phyloP scores from a whole-genome alignment of 2,888 invertebrate species.

The Coelinius sp. region DNA sequence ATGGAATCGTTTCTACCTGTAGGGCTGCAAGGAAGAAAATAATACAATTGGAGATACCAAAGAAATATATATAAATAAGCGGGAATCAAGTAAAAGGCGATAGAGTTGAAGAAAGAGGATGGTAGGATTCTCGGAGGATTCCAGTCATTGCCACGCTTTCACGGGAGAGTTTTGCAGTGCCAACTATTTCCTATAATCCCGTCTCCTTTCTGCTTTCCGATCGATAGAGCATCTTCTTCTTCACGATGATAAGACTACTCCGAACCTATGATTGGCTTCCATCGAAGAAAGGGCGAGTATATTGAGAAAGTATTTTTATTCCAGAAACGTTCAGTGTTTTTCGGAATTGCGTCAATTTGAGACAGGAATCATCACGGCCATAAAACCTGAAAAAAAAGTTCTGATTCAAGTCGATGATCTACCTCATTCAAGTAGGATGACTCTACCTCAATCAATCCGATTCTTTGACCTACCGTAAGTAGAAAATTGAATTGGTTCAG shows the following conservation, averaged over 20 bases:
- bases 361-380: too few relatives aligned
- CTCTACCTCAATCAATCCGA: too few relatives aligned
- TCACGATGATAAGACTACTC: constrained; percentile 1
- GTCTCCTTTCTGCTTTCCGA: neutral
- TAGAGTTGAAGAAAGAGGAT: neutral
- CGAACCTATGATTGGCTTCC: neutral
- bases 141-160: neutral
- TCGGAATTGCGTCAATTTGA: too few relatives aligned
- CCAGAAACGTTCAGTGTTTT: too few relatives aligned
- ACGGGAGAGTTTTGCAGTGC: neutral
- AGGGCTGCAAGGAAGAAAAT: neutral
- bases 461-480: too few relatives aligned
- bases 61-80: neutral
- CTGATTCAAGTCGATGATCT: too few relatives aligned
- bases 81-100: neutral
- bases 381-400: too few relatives aligned
- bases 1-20: constrained; percentile 1
- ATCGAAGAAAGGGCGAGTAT: too few relatives aligned
- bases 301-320: too few relatives aligned
- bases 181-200: constrained; percentile 27
- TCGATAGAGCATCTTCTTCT: constrained; percentile 14
- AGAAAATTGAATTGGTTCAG: too few relatives aligned
- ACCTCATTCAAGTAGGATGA: too few relatives aligned
- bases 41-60: neutral
- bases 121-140: neutral